Evolutionary conservation across 1,140 invertebrate genomes (phyloP), one percentile per base, ranked within the genome.

Genomic region (Leguminivora glycinivorella): DNA sequence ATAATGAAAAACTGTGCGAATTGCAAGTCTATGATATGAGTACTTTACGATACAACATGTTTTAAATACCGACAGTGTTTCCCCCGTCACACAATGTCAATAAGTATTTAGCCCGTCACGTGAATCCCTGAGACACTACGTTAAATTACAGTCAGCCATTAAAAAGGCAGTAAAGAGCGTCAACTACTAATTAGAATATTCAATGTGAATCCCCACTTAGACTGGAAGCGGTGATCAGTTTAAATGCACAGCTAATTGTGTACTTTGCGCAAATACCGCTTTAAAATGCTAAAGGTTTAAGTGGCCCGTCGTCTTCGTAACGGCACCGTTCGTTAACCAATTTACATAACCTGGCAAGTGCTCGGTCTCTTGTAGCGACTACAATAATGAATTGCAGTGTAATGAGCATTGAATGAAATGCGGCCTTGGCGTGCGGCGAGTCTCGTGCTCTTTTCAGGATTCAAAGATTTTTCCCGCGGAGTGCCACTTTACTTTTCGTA

Each of bases 281-380:
- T 86, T 88, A 86, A 85, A 88, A 88, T 84, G 83, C 84, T 86
- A 88, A 88, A 84, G 79, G 74, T 72, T 83, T 83, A 85, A 87
- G 82, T 85, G 83, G 80, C 73, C 82, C 82, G 73, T 88, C 76
- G 79, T 73, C 72, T 72, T 72, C 68, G 74, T 76, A 77, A 83
- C 74, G 75, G 76, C 75, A 77, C 72, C 80, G 75, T 81, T 85
- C 77, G 80, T 87, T 89, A 84, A 86, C 84, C 84, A 83, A 88
- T 88, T 88, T 87, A 84, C 83, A 85, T 85, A 85, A 82, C 79
- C 75, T 80, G 26, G 26, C 25, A 29, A 60, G 58, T 29, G 25
- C 58, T 52, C 17, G 7, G 47, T 52, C 17, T 22, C 31, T 67
- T 40, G 66, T 43, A 67, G 58, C 24, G 58, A 63, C 66, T 38